Evolutionary conservation across 2,888 invertebrate species (phyloP).

Genomic region (Spodoptera littoralis): DNA sequence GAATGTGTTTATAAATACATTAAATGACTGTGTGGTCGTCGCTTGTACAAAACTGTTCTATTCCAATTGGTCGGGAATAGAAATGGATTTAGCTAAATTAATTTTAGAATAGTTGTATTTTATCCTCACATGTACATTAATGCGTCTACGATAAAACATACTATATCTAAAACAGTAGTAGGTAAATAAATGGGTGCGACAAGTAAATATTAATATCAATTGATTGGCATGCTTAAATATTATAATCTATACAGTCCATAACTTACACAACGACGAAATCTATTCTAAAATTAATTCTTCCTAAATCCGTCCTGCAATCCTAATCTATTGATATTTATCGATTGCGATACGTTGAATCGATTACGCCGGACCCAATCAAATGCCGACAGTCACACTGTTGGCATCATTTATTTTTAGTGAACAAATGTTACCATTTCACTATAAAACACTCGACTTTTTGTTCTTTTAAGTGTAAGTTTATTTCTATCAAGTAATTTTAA

Average conservation of each 20-base stretch:
- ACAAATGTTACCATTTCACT: constrained; percentile 88
- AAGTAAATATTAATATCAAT: constrained; percentile 17
- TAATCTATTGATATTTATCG: constrained; percentile 42
- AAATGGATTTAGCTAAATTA: constrained; percentile 54
- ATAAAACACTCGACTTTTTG: constrained; percentile 78
- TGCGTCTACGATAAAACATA: too few relatives aligned
- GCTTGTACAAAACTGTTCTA: constrained; percentile 24
- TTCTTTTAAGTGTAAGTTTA: constrained; percentile 80
- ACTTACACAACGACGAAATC: constrained; percentile 32
- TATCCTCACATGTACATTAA: not conserved
- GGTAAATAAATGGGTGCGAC: constrained; percentile 14
- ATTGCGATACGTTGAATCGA: constrained; percentile 38
- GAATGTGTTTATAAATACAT: constrained; percentile 3
- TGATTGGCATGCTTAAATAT: constrained; percentile 2
- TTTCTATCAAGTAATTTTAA: constrained; percentile 73
- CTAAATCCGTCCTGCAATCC: constrained; percentile 45
- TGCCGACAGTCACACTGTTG: constrained; percentile 49
- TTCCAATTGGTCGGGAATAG: constrained; percentile 13
- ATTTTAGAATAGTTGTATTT: constrained; percentile 54
- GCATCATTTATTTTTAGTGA: constrained; percentile 79
- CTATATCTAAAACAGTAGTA: constrained; percentile 9
- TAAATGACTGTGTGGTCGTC: constrained; percentile 8
- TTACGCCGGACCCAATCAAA: constrained; percentile 52
- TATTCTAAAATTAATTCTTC: constrained; percentile 54
- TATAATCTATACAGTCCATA: constrained; percentile 14